These are phyloP conservation scores for Salpingus planirostris DNA, from an alignment of 2,888 invertebrate species.

Conservation along the genomic window DNA sequence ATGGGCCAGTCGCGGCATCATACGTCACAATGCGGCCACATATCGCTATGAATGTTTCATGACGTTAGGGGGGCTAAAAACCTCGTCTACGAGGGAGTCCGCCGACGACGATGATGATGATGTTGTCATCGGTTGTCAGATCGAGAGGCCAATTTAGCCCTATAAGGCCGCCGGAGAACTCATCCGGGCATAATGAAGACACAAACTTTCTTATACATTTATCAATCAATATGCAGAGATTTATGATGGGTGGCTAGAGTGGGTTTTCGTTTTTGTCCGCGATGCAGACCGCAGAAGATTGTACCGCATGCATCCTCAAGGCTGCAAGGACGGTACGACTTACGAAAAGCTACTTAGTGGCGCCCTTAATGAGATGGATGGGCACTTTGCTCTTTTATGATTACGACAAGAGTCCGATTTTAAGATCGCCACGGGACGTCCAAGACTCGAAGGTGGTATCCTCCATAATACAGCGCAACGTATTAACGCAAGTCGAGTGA, in stretches of 20 bases:
- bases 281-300: too few relatives aligned
- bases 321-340: too few relatives aligned
- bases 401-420: slow-evolving; percentile 10
- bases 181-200: slow-evolving; percentile 41
- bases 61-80: slow-evolving; percentile 9
- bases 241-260: too few relatives aligned
- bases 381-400: slow-evolving; percentile 18
- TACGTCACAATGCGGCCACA: slow-evolving; percentile 29
- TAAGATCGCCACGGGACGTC: slow-evolving; percentile 12
- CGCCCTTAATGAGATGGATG: slow-evolving; percentile 12
- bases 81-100: slow-evolving; percentile 33
- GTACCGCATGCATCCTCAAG: too few relatives aligned
- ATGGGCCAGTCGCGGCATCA: too few relatives aligned
- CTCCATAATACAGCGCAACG: slow-evolving; percentile 8
- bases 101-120: slow-evolving; percentile 42
- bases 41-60: slow-evolving; percentile 38
- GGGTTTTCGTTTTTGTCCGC: too few relatives aligned
- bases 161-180: slow-evolving; percentile 40
- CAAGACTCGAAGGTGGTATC: too few relatives aligned
- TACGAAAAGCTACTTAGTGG: too few relatives aligned
- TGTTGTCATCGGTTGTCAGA: slow-evolving; percentile 42
- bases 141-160: slow-evolving; percentile 40
- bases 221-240: slow-evolving; percentile 34
- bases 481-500: slow-evolving; percentile 11
- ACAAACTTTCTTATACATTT: slow-evolving; percentile 34